Conservation (phyloP, 2,797 vertebrate genomes). For the Acipenser ruthenus region DNA sequence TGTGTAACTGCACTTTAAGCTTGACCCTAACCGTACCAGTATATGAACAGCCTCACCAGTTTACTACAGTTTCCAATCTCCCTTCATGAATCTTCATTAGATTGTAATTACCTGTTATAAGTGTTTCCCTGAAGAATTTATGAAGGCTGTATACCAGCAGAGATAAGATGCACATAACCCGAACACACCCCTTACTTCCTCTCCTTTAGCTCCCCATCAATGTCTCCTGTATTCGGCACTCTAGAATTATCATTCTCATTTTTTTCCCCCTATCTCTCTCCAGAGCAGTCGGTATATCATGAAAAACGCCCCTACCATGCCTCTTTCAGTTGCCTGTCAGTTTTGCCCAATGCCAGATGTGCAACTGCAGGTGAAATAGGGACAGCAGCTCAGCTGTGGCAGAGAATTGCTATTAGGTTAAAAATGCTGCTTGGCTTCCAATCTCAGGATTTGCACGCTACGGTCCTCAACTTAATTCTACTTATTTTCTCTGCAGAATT, state of each 20-base stretch:
- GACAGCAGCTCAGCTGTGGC: neutral
- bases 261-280: neutral
- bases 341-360: neutral
- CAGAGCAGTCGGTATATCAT: too few species aligned
- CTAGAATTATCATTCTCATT: neutral
- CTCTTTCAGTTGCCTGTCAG: neutral
- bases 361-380: neutral
- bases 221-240: neutral
- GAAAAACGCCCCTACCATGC: neutral
- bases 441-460: neutral
- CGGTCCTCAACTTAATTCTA: too few species aligned
- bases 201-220: too few species aligned
- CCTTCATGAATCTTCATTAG: slow-evolving; percentile 10
- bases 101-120: neutral
- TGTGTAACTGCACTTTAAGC: too few species aligned
- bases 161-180: slow-evolving; percentile 1
- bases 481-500: too few species aligned
- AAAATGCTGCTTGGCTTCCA: neutral
- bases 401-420: neutral
- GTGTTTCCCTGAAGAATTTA: neutral
- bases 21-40: too few species aligned
- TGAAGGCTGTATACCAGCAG: neutral
- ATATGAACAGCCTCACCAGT: too few species aligned
- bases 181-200: neutral
- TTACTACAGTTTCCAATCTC: neutral